Conservation (phyloP, 92 coral and sea anemone genomes). For the Muricea muricata region DNA sequence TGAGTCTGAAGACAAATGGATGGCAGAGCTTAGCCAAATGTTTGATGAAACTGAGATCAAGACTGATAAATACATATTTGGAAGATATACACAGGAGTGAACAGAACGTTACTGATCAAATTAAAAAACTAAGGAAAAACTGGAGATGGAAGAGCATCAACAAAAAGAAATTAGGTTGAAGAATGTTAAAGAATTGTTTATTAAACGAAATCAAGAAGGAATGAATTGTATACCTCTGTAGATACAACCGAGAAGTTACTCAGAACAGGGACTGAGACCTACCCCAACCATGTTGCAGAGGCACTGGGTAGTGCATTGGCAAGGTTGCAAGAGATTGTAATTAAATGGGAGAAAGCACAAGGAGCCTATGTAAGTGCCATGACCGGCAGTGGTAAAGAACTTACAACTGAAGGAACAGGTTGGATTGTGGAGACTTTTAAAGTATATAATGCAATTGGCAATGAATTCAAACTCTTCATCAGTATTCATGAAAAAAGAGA, state of each 20-base stretch:
- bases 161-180: neutral
- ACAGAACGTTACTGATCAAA: no score
- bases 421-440: neutral
- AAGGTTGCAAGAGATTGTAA: no score
- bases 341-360: neutral
- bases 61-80: neutral
- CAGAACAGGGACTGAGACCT: neutral
- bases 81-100: conserved; percentile 18
- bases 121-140: neutral
- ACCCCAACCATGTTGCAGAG: neutral
- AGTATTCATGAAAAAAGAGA: conserved; percentile 20
- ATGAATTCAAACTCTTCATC: no score
- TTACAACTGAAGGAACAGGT: neutral
- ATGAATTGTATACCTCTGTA: neutral
- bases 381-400: neutral
- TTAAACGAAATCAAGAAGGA: neutral
- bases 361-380: no score
- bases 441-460: neutral
- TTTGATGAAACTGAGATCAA: neutral
- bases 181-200: neutral
- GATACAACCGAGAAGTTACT: neutral
- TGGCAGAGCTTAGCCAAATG: neutral
- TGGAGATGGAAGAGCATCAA: neutral
- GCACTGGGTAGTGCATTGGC: neutral
- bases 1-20: conserved; percentile 42